These are phyloP conservation scores for Diarsia mendica DNA, from an alignment of 2,888 invertebrate genomes.

Conservation along the genomic window DNA sequence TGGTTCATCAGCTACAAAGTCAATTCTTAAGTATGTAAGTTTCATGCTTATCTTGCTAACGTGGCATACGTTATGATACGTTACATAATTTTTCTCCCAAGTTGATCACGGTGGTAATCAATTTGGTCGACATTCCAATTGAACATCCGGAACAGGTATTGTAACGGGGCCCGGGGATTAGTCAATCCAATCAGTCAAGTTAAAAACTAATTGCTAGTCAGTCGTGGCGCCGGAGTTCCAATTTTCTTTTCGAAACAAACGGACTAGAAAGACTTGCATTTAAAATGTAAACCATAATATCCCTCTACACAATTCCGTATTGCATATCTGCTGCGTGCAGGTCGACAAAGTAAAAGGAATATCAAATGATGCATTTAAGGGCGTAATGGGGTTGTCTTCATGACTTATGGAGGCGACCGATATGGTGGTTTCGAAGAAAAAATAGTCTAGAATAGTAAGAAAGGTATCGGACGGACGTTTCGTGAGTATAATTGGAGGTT, in stretches of 20 bases:
- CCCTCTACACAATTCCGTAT: constrained; percentile 47
- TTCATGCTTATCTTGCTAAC: too few relatives aligned
- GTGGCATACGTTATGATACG: too few relatives aligned
- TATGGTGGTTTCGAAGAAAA: constrained; percentile 78
- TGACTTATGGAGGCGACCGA: constrained; percentile 84
- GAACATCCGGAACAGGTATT: background rate
- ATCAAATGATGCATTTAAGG: constrained; percentile 82
- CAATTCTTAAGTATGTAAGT: background rate
- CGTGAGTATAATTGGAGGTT: constrained; percentile 85
- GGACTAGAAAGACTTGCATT: constrained; percentile 54
- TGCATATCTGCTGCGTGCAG: constrained; percentile 76
- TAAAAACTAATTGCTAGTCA: constrained; percentile 1
- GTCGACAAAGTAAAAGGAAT: constrained; percentile 77
- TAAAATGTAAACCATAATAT: constrained; percentile 50
- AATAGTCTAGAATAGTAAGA: constrained; percentile 81
- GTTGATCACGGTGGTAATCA: constrained; percentile 21
- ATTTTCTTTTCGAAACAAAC: constrained; percentile 48
- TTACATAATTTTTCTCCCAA: constrained; percentile 16
- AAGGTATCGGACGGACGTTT: constrained; percentile 81
- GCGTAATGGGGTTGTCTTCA: constrained; percentile 79
- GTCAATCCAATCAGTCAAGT: background rate
- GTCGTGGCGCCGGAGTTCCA: constrained; percentile 31
- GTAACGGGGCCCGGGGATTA: background rate
- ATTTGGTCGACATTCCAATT: background rate
- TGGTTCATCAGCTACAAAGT: background rate